phyloP scores from a whole-genome alignment of 2,888 invertebrate genomes.

The Acanthosepion lycidas region DNA sequence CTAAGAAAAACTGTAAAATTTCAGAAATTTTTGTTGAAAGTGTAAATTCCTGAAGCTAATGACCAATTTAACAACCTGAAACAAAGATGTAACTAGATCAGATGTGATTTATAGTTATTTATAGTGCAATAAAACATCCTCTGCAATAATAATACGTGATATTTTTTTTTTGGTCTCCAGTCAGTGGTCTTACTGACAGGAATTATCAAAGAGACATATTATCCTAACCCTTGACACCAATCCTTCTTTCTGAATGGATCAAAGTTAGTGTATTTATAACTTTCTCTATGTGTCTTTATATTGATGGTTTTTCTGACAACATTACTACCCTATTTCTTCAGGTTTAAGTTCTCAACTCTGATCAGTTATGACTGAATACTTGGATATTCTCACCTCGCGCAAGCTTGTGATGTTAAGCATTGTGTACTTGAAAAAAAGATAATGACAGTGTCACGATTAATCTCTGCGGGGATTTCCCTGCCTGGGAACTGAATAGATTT shows the following conservation, averaged over 20 bases:
- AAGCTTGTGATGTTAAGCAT: neutral
- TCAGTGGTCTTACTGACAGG: neutral
- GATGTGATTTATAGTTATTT: too few species aligned
- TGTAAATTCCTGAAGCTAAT: too few species aligned
- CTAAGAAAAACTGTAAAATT: too few species aligned
- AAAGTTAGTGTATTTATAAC: neutral
- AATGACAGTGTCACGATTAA: neutral
- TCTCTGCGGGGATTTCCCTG: neutral
- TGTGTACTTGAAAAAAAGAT: neutral
- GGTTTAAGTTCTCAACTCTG: neutral
- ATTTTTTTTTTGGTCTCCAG: neutral
- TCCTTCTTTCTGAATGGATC: neutral
- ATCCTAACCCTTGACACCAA: neutral
- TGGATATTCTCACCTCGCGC: neutral
- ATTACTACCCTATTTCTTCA: constrained; percentile 13
- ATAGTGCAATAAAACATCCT: too few species aligned
- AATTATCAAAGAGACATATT: neutral
- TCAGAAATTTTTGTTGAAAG: too few species aligned
- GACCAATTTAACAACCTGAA: too few species aligned
- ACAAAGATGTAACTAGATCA: too few species aligned
- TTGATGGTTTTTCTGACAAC: neutral
- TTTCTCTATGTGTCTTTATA: neutral
- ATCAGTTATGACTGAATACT: neutral
- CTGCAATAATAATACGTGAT: too few species aligned
- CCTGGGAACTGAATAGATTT: too few species aligned